These are phyloP conservation scores for Cryptoblepharus egeriae DNA, from an alignment of 2,797 vertebrate species.

Conservation along the genomic window DNA sequence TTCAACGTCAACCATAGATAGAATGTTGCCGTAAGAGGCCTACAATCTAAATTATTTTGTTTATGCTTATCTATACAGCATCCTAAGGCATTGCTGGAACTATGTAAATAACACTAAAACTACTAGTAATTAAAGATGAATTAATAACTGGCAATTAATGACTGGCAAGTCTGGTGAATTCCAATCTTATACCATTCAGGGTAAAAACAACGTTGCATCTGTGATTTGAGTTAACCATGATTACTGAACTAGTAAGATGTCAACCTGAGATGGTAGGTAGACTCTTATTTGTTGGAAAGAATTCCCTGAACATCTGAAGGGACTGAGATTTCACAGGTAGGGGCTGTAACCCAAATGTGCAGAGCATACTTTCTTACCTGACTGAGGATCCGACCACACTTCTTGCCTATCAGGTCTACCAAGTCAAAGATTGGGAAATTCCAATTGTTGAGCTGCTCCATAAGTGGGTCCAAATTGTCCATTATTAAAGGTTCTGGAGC, in stretches of 20 bases:
- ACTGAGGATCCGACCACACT: slow-evolving; percentile 94
- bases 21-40: too few relatives aligned
- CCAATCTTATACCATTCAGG: neutral
- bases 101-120: neutral
- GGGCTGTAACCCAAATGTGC: neutral
- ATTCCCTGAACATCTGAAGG: neutral
- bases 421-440: slow-evolving; percentile 98
- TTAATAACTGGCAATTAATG: neutral
- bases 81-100: neutral
- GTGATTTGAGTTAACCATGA: neutral
- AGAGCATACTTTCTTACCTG: slow-evolving; percentile 83
- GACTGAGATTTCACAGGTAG: neutral
- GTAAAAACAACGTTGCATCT: neutral
- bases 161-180: neutral
- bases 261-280: too few relatives aligned
- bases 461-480: slow-evolving; percentile 89
- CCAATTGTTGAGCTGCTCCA: slow-evolving; percentile 95
- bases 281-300: neutral
- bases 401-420: slow-evolving; percentile 93
- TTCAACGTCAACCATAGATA: too few relatives aligned
- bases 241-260: neutral
- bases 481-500: slow-evolving; percentile 94
- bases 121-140: neutral
- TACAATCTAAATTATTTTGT: too few relatives aligned
- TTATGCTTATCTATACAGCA: neutral